Conservation (phyloP, 2,888 invertebrate genomes). For the Unio delphinus region DNA sequence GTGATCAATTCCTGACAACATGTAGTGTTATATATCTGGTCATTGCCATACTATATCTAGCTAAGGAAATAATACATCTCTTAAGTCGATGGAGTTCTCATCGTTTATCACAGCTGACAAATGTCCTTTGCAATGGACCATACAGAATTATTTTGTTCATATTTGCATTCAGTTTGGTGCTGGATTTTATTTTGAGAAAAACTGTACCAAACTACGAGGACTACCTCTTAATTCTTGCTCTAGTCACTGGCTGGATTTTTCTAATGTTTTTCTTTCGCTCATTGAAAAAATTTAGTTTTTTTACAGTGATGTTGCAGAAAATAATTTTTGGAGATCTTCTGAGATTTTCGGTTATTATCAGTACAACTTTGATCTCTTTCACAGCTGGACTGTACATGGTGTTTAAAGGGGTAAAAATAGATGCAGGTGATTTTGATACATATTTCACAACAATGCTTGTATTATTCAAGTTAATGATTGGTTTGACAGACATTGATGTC, state of each 20-base stretch:
- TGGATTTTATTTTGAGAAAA: constrained; percentile 33
- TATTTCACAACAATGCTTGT: constrained; percentile 44
- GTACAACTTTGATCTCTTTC: constrained; percentile 47
- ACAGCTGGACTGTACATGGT: constrained; percentile 51
- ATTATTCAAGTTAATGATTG: constrained; percentile 56
- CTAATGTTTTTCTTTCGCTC: constrained; percentile 50
- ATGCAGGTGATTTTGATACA: constrained; percentile 30
- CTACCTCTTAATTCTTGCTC: constrained; percentile 42
- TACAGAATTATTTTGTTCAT: constrained; percentile 33
- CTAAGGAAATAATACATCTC: constrained; percentile 20
- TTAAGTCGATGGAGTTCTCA: constrained; percentile 23
- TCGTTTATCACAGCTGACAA: constrained; percentile 19
- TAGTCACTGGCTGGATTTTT: constrained; percentile 57
- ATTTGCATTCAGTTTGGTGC: constrained; percentile 37
- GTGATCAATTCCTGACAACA: constrained; percentile 17
- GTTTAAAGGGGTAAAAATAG: constrained; percentile 28
- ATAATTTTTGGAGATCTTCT: constrained; percentile 48
- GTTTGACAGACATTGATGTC: constrained; percentile 42
- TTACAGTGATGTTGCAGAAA: constrained; percentile 57
- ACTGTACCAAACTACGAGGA: constrained; percentile 22
- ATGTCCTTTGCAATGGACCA: constrained; percentile 29
- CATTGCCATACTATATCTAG: constrained; percentile 29
- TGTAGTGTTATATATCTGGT: constrained; percentile 25
- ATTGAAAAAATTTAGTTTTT: constrained; percentile 51
- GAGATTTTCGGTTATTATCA: constrained; percentile 45